Base-by-base conservation (phyloP, 2,113 vertebrate genomes). In the Piaya cayana region DNA sequence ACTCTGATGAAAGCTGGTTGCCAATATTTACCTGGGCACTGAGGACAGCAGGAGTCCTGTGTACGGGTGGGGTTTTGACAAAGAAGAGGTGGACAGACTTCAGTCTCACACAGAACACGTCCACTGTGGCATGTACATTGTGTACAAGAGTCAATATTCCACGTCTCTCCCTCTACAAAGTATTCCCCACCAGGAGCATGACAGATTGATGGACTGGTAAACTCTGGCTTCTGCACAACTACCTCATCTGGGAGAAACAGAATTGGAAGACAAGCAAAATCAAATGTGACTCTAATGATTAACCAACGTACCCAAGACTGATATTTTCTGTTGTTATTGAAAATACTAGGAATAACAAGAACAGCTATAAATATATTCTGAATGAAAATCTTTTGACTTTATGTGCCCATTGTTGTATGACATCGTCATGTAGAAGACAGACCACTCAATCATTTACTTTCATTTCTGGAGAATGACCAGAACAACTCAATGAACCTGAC, bases 111-210 rank as follows among this genome's bases (percentile, higher is more conserved):
- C 26, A 99, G 97, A 75, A 99, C 98, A 21, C 98, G 98, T n/a
- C 98, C 98, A 1, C 98, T 98, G 93, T 99, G 98, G 92, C 99
- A 99, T 2, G 99, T 98, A 72, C 99, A 99, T 65, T 99, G 99
- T 0, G 98, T 99, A 69, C 99, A 99, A 43, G 98, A 98, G 97
- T 99, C 99, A 27, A 99, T 98, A 94, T 98, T 99, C 99, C 99
- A 99, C 0, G 98, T 99, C 60, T 99, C 98, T 80, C 99, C 99
- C 94, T 99, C 99, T 63, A 99, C 96, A 84, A 98, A 99, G 77
- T 98, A 99, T 62, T 99, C 98, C 53, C 99, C 99, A 37, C 99
- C 98, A 4, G 98, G 98, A 47, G 99, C 98, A 12, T 99, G 98
- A 92, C 99, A 99, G 60, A 99, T 97, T 0, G 99, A 98, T 17